These are phyloP conservation scores for Icerya purchasi DNA, from an alignment of 2,888 invertebrate genomes.

Conservation along the genomic window DNA sequence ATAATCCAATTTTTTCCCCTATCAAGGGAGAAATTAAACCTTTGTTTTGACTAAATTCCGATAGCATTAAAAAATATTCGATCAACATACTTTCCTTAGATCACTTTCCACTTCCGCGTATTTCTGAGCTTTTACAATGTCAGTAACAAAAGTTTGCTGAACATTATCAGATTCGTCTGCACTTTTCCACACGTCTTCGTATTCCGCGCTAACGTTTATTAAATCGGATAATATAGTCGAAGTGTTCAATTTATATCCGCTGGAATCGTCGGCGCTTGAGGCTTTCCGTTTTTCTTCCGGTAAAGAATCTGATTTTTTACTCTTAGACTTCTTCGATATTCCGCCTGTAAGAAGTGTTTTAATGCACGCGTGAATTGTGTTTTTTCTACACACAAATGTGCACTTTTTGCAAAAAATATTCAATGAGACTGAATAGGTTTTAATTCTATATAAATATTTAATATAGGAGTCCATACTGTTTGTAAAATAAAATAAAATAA, in stretches of 20 bases:
- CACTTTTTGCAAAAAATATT: too few relatives aligned
- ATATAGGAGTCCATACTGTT: too few relatives aligned
- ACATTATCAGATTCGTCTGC: conserved; percentile 54
- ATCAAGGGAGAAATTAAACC: too few relatives aligned
- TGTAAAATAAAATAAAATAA: too few relatives aligned
- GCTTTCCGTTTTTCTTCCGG: conserved; percentile 33
- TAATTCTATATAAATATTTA: too few relatives aligned
- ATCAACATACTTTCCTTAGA: conserved; percentile 36
- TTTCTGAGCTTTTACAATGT: conserved; percentile 56
- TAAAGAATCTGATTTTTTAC: conserved; percentile 5
- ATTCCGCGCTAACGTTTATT: conserved; percentile 49
- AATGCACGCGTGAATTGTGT: too few relatives aligned
- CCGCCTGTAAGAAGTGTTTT: too few relatives aligned
- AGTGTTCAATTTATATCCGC: conserved; percentile 40
- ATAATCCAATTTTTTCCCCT: too few relatives aligned
- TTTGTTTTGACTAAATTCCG: too few relatives aligned
- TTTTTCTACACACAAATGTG: too few relatives aligned
- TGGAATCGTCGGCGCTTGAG: conserved; percentile 39
- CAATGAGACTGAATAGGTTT: too few relatives aligned
- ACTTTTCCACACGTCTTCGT: conserved; percentile 62
- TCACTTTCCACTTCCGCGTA: conserved; percentile 61
- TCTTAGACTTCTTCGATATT: neutral
- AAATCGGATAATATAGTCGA: conserved; percentile 54
- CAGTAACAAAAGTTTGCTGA: conserved; percentile 51
- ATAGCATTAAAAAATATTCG: too few relatives aligned